A percentile compares a stretch with the other conserved stretches of the same genome.
Evolutionary conservation across 2,113 vertebrate species (phyloP).

Genomic region (Bungarus multicinctus): DNA sequence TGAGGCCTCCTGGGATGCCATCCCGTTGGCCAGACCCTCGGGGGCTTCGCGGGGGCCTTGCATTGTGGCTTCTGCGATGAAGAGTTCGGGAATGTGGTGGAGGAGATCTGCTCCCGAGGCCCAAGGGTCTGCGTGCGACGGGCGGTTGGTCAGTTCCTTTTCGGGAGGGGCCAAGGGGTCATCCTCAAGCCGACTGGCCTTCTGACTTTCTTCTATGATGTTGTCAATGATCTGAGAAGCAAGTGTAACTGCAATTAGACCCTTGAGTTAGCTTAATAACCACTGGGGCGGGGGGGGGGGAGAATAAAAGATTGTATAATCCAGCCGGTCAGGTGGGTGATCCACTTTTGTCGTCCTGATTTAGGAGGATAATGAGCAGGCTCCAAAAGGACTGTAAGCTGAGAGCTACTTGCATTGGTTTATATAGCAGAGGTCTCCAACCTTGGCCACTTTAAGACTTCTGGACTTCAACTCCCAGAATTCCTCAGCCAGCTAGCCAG

Average conservation of each 20-base stretch:
- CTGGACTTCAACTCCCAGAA: no score
- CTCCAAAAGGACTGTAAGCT: no score
- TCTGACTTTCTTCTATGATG: constrained; percentile 96
- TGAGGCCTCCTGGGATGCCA: constrained; percentile 46
- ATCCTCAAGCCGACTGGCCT: constrained; percentile 74
- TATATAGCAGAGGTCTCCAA: no score
- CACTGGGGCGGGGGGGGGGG: no score
- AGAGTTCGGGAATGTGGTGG: constrained; percentile 62
- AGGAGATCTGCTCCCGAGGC: constrained; percentile 57
- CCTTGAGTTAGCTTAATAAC: neutral
- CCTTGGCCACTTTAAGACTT: no score
- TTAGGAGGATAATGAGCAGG: no score
- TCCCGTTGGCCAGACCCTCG: constrained; percentile 41
- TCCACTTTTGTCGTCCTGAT: no score
- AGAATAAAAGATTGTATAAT: no score
- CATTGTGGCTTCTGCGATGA: constrained; percentile 53
- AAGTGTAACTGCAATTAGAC: constrained; percentile 18
- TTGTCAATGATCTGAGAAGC: constrained; percentile 89
- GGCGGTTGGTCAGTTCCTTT: constrained; percentile 52
- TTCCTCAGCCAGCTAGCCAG: no score
- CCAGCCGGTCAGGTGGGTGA: no score
- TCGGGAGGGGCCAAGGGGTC: constrained; percentile 66
- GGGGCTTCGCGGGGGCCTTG: constrained; percentile 52
- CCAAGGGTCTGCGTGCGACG: constrained; percentile 45
- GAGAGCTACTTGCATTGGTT: no score